A percentile compares a stretch with the other conserved stretches of the same genome.
These are phyloP conservation scores for Aurelia sp. DNA, from an alignment of 30 jellyfish, hydroid and myxozoan species.

Conservation along the genomic window DNA sequence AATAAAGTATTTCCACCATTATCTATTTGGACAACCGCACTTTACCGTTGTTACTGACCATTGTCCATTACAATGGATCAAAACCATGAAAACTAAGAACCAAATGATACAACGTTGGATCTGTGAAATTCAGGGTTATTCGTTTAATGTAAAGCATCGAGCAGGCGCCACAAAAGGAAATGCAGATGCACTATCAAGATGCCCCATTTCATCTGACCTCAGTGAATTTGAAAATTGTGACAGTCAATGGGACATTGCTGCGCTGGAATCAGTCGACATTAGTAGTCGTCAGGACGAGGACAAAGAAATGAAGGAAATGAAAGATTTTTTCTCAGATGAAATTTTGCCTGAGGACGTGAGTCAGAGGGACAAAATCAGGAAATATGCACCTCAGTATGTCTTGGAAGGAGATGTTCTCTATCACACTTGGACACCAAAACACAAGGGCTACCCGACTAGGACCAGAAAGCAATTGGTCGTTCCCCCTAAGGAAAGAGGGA, in stretches of 20 bases:
- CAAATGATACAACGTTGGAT: no score
- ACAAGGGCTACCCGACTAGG: slow-evolving; percentile 9
- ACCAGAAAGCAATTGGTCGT: slow-evolving; percentile 49
- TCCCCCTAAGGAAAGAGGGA: slow-evolving; percentile 24
- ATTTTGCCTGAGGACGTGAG: background rate
- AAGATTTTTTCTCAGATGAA: slow-evolving; percentile 22
- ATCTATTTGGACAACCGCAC: no score
- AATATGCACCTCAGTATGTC: background rate
- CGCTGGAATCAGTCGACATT: slow-evolving; percentile 5
- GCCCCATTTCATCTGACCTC: slow-evolving; percentile 11
- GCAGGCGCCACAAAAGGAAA: no score
- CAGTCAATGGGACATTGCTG: slow-evolving; percentile 11
- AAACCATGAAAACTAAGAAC: no score
- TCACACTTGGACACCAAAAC: slow-evolving; percentile 29
- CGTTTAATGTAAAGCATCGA: no score
- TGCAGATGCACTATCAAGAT: slow-evolving; percentile 38
- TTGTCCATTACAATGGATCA: no score
- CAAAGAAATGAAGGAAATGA: slow-evolving; percentile 9
- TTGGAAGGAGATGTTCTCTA: slow-evolving; percentile 38
- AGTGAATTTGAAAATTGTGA: background rate
- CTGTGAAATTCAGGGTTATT: no score
- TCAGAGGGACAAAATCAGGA: background rate
- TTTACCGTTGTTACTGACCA: no score
- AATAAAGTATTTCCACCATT: no score
- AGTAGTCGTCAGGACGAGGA: slow-evolving; percentile 20